Evolutionary conservation across 30 jellyfish, hydroid and myxozoan species (phyloP), one percentile per base, ranked within the genome.

Genomic region (Catostylus mosaicus): DNA sequence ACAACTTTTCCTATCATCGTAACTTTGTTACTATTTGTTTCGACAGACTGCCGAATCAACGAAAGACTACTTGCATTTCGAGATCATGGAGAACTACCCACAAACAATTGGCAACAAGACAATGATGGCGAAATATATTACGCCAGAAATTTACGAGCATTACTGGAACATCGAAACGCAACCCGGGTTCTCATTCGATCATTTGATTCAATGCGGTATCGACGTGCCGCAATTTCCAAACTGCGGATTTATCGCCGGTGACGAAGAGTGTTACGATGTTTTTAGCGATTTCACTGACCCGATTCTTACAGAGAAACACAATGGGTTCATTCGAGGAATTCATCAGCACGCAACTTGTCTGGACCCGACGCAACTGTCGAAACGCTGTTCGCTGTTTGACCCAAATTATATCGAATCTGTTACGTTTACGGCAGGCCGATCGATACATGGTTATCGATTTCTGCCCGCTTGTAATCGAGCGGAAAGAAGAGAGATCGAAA

Each of bases 401-500:
- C 74, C 75, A 16, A 59, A 37, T 48, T 83, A 70, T 33, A 72
- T 83, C 66, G 85, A 83, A 52, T 73, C 88, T 14, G 85, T 73
- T 47, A 37, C 84, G 35, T 83, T 83, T 43, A 83, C 85, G 31
- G 87, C 87, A 0, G 87, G 94, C 46, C 77, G 94, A 30, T 83
- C 86, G 8, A 1, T 83, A 3, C 30, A 26, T 24, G 94, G 87
- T 26, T 83, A 67, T 79, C 80, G 94, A 27, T 83, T 83, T 35
- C 67, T 73, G 40, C 67, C 87, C 0, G 66, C 84, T 43, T 83
- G 94, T 65, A 83, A 73, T 52, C 82, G 94, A 3, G 94, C 94
- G 36, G 94, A 83, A 38, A 70, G 94, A 6, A 71, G 94, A 83
- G 88, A 70, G 40, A 73, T 83, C 48, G 94, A 83, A 48, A 59